Conservation (phyloP, 1,140 invertebrate species). For the Laodelphax striatellus region DNA sequence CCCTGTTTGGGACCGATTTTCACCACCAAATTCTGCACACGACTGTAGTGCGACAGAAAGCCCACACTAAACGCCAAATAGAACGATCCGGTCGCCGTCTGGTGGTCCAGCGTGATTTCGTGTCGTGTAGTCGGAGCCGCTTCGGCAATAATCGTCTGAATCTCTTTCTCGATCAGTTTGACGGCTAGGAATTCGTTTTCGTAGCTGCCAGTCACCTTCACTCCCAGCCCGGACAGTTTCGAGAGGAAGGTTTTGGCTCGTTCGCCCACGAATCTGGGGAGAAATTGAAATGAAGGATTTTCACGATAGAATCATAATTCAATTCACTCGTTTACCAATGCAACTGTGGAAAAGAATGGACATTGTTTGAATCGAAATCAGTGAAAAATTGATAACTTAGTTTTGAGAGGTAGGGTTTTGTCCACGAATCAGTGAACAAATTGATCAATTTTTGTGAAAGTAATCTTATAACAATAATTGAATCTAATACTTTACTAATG, state of each 20-base stretch:
- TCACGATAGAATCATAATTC: no score
- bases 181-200: constrained; percentile 48
- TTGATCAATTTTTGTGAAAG: background rate
- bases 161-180: constrained; percentile 34
- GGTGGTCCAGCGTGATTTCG: constrained; percentile 40
- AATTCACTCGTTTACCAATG: no score
- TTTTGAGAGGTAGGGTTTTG: constrained; percentile 45
- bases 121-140: constrained; percentile 32
- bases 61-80: constrained; percentile 64
- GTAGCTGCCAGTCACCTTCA: constrained; percentile 48
- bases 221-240: constrained; percentile 53
- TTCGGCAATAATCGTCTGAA: constrained; percentile 34
- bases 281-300: no score
- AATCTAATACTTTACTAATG: no score
- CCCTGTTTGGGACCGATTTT: constrained; percentile 47
- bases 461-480: no score
- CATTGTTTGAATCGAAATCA: no score
- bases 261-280: constrained; percentile 51
- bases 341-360: no score
- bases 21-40: constrained; percentile 68
- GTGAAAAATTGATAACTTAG: no score
- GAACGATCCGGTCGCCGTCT: constrained; percentile 64
- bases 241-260: constrained; percentile 46
- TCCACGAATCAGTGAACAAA: constrained; percentile 40
- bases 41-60: constrained; percentile 61